Conservation (phyloP, 2,797 vertebrate genomes). For the Anabacerthia variegaticeps region DNA sequence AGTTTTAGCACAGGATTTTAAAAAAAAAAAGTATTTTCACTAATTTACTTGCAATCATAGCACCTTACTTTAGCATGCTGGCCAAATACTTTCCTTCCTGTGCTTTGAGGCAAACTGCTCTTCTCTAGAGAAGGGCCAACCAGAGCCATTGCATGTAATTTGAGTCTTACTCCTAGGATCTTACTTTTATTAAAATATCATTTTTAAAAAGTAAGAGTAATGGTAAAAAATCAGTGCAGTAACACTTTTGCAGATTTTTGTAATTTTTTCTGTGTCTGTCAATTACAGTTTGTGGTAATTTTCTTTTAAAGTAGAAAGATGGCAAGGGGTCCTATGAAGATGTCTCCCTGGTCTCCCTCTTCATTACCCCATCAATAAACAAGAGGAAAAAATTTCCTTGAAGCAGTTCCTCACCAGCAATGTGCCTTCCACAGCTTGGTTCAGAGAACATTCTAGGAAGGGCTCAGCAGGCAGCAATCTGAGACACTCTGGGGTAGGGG, state of each 20-base stretch:
- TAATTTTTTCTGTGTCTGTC: not conserved
- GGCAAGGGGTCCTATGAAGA: not conserved
- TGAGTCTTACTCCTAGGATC: not conserved
- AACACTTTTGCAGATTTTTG: not conserved
- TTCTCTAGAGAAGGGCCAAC: not conserved
- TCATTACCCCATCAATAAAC: not conserved
- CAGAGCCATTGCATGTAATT: not conserved
- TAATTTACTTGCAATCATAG: not conserved
- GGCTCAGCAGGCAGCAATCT: not conserved
- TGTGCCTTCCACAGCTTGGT: not conserved
- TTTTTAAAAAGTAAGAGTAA: not conserved
- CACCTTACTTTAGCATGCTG: not conserved
- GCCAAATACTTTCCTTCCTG: not conserved
- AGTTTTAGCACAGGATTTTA: not conserved
- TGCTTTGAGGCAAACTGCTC: not conserved
- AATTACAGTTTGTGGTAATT: not conserved
- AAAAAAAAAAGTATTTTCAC: not conserved
- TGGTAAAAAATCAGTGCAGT: not conserved
- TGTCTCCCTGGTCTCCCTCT: not conserved
- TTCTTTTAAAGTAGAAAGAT: not conserved
- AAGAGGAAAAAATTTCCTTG: not conserved
- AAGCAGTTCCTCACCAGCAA: not conserved
- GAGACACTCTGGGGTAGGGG: not conserved
- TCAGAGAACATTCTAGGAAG: not conserved
- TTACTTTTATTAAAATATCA: not conserved